Evolutionary conservation across 2,113 vertebrate genomes (phyloP).

Genomic region (Ptychochromis oligacanthus): DNA sequence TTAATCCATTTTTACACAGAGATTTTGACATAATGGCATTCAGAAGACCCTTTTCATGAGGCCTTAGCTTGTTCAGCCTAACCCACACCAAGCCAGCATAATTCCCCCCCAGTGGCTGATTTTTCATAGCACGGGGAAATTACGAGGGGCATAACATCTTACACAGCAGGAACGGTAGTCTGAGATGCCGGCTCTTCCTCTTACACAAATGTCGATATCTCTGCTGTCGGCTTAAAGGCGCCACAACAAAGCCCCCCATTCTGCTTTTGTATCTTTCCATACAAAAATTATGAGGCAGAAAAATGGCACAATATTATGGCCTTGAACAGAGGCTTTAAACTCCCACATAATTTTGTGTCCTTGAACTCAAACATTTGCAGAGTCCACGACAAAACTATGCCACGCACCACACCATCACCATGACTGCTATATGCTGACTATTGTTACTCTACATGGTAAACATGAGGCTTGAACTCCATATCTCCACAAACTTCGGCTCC

Average conservation of each 20-base stretch:
- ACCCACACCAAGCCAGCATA: neutral
- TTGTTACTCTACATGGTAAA: constrained; percentile 42
- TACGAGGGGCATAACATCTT: neutral
- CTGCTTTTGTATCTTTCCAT: neutral
- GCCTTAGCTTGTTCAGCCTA: neutral
- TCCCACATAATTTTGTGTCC: constrained; percentile 12
- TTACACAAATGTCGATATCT: neutral
- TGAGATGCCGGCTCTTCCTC: neutral
- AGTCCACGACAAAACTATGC: neutral
- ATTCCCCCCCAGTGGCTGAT: neutral
- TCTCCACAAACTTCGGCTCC: constrained; percentile 41
- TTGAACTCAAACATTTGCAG: constrained; percentile 31
- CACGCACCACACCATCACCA: constrained; percentile 19
- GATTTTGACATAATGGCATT: neutral
- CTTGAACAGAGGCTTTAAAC: neutral
- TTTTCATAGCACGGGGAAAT: neutral
- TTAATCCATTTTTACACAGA: neutral
- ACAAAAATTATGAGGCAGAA: neutral
- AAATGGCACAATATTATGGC: neutral
- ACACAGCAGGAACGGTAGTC: neutral
- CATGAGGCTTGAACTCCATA: constrained; percentile 27
- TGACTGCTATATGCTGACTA: constrained; percentile 26
- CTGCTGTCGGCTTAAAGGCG: neutral
- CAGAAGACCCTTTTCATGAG: neutral
- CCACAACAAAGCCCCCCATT: neutral